phyloP scores from a whole-genome alignment of 2,888 invertebrate genomes.

The Epicampocera succincta region DNA sequence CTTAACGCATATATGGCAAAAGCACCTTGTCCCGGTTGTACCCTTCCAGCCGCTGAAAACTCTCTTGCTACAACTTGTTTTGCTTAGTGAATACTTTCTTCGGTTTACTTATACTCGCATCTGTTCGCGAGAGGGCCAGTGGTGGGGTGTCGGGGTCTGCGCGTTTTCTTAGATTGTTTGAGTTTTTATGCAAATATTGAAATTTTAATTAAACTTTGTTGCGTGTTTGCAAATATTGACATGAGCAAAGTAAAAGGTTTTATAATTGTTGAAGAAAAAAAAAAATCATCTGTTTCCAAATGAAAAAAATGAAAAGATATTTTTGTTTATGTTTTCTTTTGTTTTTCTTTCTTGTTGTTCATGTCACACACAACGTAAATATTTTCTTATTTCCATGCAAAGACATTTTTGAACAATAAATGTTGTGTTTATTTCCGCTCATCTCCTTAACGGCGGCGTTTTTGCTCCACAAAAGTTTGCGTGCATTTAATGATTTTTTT shows the following conservation, averaged over 20 bases:
- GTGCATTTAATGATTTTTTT: too few species aligned
- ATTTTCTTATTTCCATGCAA: too few species aligned
- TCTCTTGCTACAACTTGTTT: background rate
- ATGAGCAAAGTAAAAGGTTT: conserved; percentile 5
- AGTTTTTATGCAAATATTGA: conserved; percentile 53
- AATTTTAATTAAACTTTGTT: conserved; percentile 67
- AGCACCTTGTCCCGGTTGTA: conserved; percentile 40
- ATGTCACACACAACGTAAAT: too few species aligned
- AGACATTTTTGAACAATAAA: too few species aligned
- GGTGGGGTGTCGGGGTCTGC: too few species aligned
- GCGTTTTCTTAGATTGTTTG: background rate
- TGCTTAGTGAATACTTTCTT: background rate
- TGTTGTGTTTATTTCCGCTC: too few species aligned
- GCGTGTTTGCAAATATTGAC: conserved; percentile 64
- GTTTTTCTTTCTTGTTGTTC: background rate
- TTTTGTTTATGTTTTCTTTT: background rate
- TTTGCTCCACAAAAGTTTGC: too few species aligned
- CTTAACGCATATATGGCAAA: conserved; percentile 32
- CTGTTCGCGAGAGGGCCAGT: background rate
- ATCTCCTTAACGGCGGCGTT: too few species aligned
- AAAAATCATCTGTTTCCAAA: conserved; percentile 9
- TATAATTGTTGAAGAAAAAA: conserved; percentile 37
- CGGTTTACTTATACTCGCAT: too few species aligned
- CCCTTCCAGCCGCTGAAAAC: background rate
- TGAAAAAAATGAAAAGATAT: background rate